A percentile compares a stretch with the other conserved stretches of the same genome.
These are phyloP conservation scores for Darevskia nairensis DNA, from an alignment of 2,797 vertebrate species.

Conservation along the genomic window DNA sequence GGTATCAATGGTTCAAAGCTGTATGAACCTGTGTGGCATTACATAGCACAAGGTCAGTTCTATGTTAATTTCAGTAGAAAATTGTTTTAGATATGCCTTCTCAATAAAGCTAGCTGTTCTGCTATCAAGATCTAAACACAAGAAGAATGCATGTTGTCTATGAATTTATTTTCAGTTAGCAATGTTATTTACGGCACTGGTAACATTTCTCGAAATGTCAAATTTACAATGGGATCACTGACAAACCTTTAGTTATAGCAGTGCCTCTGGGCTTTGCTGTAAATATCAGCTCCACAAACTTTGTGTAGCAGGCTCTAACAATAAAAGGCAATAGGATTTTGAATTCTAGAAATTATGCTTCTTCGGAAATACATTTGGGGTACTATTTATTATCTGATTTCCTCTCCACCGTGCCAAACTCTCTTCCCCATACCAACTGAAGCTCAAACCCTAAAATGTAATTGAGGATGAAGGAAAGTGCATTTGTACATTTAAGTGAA, in stretches of 20 bases:
- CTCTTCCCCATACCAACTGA: not conserved
- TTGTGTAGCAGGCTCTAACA: not conserved
- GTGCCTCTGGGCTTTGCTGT: not conserved
- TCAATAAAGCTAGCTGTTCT: not conserved
- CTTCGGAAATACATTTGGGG: not conserved
- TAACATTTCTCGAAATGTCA: slow-evolving; percentile 10
- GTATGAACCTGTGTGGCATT: not conserved
- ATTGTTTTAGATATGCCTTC: not conserved
- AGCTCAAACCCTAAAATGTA: slow-evolving; percentile 17
- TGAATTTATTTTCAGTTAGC: not conserved
- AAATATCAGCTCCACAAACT: not conserved
- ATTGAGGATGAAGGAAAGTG: not conserved
- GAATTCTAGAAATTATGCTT: not conserved
- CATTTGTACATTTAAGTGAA: not conserved
- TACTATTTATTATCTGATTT: not conserved
- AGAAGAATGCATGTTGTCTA: not conserved
- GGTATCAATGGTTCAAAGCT: not conserved
- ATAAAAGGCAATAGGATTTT: not conserved
- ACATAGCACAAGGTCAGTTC: not conserved
- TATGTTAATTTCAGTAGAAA: not conserved
- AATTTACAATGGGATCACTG: not conserved
- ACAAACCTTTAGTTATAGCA: not conserved
- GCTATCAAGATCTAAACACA: not conserved
- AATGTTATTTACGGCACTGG: not conserved
- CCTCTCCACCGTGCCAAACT: not conserved